Evolutionary conservation across 2,888 invertebrate genomes (phyloP).

Genomic region (Clepsis dumicolana): DNA sequence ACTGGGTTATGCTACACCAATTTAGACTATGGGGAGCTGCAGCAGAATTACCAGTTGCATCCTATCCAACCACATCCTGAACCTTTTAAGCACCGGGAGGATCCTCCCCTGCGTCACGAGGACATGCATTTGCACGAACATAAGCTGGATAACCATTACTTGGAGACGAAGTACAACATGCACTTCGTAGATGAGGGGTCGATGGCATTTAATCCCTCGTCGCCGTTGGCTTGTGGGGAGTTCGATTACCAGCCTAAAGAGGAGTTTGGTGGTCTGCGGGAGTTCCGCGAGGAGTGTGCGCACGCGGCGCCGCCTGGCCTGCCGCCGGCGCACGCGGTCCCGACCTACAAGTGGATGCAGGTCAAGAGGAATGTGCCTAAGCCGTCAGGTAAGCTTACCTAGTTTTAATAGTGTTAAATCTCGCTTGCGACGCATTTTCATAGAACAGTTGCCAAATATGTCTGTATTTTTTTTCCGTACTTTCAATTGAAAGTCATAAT

Average conservation of each 20-base stretch:
- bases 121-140: constrained; percentile 78
- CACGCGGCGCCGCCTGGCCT: constrained; percentile 67
- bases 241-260: constrained; percentile 89
- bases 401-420: too few relatives aligned
- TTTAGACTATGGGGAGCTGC: constrained; percentile 89
- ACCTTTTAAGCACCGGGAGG: constrained; percentile 82
- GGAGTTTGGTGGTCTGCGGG: constrained; percentile 80
- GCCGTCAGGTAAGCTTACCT: constrained; percentile 91
- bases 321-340: constrained; percentile 88
- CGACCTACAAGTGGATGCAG: constrained; percentile 99
- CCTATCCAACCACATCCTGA: constrained; percentile 85
- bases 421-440: too few relatives aligned
- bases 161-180: constrained; percentile 85
- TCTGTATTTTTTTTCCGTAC: too few relatives aligned
- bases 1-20: constrained; percentile 96
- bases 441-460: too few relatives aligned
- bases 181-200: constrained; percentile 78
- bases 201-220: constrained; percentile 75
- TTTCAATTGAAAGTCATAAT: too few relatives aligned
- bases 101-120: constrained; percentile 82
- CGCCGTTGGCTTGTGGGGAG: constrained; percentile 85
- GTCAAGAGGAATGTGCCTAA: constrained; percentile 98
- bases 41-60: constrained; percentile 83
- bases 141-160: constrained; percentile 79
- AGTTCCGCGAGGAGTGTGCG: constrained; percentile 69